A percentile compares a stretch with the other conserved stretches of the same genome.
phyloP scores from a whole-genome alignment of 2,888 invertebrate genomes.

The Invenusta paracnida region DNA sequence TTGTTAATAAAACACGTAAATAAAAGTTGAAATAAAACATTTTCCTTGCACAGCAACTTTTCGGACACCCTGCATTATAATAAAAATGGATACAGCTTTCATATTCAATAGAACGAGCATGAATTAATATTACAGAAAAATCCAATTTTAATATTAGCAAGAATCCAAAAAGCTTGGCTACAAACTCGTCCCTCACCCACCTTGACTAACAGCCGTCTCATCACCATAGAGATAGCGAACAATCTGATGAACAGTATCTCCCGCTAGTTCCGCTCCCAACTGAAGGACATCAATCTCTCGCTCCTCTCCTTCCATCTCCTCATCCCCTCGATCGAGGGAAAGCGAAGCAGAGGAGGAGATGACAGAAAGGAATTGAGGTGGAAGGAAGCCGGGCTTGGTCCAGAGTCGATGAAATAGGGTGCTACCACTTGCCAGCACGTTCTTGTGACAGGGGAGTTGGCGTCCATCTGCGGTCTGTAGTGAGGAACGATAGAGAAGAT shows the following conservation, averaged over 20 bases:
- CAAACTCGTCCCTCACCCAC: too few relatives aligned
- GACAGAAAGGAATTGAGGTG: constrained; percentile 5
- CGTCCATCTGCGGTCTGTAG: neutral
- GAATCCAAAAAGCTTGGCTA: too few relatives aligned
- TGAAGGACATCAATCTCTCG: neutral
- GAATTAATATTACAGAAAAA: too few relatives aligned
- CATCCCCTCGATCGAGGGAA: neutral
- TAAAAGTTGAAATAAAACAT: too few relatives aligned
- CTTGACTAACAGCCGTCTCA: neutral
- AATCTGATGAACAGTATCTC: neutral
- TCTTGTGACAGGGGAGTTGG: neutral
- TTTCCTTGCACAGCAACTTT: too few relatives aligned
- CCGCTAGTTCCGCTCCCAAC: neutral
- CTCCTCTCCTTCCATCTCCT: neutral
- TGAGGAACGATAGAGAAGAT: neutral
- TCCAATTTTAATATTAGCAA: too few relatives aligned
- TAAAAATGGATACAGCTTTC: too few relatives aligned
- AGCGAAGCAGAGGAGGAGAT: neutral
- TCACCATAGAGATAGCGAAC: constrained; percentile 1
- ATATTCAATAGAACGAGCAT: too few relatives aligned
- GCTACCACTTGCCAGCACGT: constrained; percentile 5
- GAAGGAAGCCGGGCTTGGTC: neutral
- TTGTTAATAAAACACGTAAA: too few relatives aligned
- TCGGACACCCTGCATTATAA: too few relatives aligned
- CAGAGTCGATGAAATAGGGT: neutral